Base-by-base conservation (phyloP, 2,888 invertebrate genomes). In the Laothoe populi region DNA sequence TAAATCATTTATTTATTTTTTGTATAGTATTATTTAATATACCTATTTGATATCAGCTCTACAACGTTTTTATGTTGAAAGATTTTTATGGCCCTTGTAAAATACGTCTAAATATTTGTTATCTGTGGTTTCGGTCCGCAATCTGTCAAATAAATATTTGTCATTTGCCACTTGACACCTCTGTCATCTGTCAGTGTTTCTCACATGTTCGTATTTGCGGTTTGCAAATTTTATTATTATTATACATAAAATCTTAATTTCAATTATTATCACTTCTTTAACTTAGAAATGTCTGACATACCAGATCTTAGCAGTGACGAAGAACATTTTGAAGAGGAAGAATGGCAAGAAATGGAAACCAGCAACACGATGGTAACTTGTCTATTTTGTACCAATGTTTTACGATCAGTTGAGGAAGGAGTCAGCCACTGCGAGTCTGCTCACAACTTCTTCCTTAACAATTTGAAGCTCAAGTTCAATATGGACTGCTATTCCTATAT, bases 401-500 rank as follows among this genome's bases (percentile, higher is more conserved):
- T 94, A 64, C 82, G 93, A n/a, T 94, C 93, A 48, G 94, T 96
- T 60, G 94, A 94, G 38, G 92, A 93, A 63, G 96, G 95, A 24
- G 85, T 96, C 59, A 87, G 93, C 23, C 97, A 97, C 81, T 94
- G 96, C 67, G 94, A 94, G 67, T 82, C 82, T 4, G 86, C 78
- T 16, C 97, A 97, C 76, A 93, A 93, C 61, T 95, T 97, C 70
- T 94, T 95, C 79, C 87, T 97, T 62, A 84, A 93, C 5, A 84
- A 87, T 57, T 87, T 97, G 42, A 96, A 96, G 83, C 82, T 83
- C 2, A 96, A 95, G 79, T 95, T 95, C 75, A 94, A 94, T 70
- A 95, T 97, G 94, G 97, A 97, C 81, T 96, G 96, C 76, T 97
- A 97, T 85, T 95, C 96, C 0, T 97, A 96, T 71, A 95, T 96